These are phyloP conservation scores for Watsonalla binaria DNA, from an alignment of 2,888 invertebrate species.

Conservation along the genomic window DNA sequence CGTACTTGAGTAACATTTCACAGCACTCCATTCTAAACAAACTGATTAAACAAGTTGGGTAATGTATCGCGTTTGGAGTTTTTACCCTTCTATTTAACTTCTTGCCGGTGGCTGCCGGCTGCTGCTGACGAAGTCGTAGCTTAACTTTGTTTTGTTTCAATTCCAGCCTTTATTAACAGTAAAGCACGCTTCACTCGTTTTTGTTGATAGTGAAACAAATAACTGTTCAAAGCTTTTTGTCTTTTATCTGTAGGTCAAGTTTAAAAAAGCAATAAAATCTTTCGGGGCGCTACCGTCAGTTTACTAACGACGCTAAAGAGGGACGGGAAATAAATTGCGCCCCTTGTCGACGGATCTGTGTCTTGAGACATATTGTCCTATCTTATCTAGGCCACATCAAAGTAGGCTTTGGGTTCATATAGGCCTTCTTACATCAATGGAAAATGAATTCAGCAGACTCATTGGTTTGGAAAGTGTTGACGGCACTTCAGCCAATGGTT, in stretches of 20 bases:
- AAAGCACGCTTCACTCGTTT: constrained; percentile 14
- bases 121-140: constrained; percentile 17
- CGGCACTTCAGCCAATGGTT: no score
- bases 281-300: neutral
- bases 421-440: no score
- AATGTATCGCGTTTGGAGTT: constrained; percentile 18
- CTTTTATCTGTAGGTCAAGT: neutral
- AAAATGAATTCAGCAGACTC: no score
- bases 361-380: no score
- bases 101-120: constrained; percentile 13
- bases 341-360: no score
- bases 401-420: no score
- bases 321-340: neutral
- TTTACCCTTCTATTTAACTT: constrained; percentile 21
- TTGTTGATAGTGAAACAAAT: constrained; percentile 3
- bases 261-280: neutral
- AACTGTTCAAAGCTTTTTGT: neutral
- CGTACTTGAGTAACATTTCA: neutral
- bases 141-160: constrained; percentile 21
- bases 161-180: constrained; percentile 15
- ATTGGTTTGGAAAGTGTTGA: no score
- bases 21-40: constrained; percentile 13
- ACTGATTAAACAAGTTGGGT: constrained; percentile 17
- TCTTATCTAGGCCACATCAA: no score
- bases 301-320: neutral